phyloP scores from a whole-genome alignment of 2,888 invertebrate species.

The Argyresthia goedartella region DNA sequence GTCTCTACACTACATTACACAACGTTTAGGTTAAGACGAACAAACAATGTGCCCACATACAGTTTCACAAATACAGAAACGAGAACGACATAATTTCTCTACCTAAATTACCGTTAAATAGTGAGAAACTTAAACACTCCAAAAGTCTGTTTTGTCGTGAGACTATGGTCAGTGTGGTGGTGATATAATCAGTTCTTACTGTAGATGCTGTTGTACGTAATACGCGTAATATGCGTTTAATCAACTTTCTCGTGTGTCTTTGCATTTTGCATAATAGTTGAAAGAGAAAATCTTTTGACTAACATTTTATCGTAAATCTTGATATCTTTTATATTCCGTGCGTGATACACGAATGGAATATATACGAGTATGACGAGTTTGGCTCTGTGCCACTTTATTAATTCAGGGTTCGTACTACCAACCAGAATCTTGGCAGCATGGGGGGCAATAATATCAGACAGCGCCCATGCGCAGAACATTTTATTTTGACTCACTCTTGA shows the following conservation, averaged over 20 bases:
- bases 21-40: neutral
- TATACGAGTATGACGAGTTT: no score
- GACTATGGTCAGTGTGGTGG: neutral
- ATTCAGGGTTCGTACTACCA: no score
- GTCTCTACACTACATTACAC: neutral
- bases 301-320: neutral
- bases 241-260: neutral
- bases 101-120: neutral
- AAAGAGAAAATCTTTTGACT: constrained; percentile 4
- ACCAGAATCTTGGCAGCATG: no score
- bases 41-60: neutral
- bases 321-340: no score
- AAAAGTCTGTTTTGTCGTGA: no score
- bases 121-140: neutral
- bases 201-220: neutral
- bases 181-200: constrained; percentile 10
- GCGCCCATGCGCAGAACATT: no score
- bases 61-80: no score
- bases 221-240: neutral
- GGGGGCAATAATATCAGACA: no score
- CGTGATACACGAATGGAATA: no score
- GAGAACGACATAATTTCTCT: no score
- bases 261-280: constrained; percentile 5
- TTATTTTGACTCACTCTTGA: no score
- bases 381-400: no score